Evolutionary conservation across 1,140 invertebrate genomes (phyloP).

Genomic region (Ceratina calcarata): DNA sequence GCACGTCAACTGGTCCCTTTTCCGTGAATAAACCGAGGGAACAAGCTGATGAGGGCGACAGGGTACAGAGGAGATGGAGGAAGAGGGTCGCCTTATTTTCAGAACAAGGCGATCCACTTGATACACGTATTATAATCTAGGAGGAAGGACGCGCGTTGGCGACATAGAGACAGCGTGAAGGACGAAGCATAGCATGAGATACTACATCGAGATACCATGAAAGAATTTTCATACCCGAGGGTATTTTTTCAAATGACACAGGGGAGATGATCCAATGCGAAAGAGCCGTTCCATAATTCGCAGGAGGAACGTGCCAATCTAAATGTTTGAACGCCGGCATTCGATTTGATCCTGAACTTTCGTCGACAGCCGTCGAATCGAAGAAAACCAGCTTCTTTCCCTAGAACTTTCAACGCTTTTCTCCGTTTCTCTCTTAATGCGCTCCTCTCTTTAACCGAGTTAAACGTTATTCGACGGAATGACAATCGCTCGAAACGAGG

Average conservation of each 20-base stretch:
- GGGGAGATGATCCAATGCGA: not conserved
- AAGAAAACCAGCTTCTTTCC: not conserved
- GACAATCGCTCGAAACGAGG: conserved; percentile 23
- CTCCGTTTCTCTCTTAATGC: not conserved
- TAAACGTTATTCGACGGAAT: conserved; percentile 43
- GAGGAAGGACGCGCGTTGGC: not conserved
- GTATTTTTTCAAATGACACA: not conserved
- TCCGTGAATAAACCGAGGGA: conserved; percentile 48
- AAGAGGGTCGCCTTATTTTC: conserved; percentile 24
- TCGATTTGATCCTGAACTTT: not conserved
- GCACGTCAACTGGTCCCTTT: conserved; percentile 39
- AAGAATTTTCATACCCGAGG: not conserved
- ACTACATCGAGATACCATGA: not conserved
- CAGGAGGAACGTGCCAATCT: not conserved
- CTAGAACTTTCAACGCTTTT: not conserved
- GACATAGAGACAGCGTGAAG: not conserved
- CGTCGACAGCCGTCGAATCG: conserved; percentile 6
- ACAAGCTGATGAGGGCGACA: not conserved
- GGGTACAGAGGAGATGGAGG: not conserved
- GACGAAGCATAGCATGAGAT: not conserved
- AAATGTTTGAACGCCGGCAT: conserved; percentile 7
- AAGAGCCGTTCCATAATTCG: not conserved
- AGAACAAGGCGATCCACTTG: conserved; percentile 32
- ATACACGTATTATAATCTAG: not conserved
- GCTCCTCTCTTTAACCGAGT: conserved; percentile 31